A percentile compares a stretch with the other conserved stretches of the same genome.
Evolutionary conservation across 2,113 vertebrate species (phyloP).

Genomic region (Clarias gariepinus): DNA sequence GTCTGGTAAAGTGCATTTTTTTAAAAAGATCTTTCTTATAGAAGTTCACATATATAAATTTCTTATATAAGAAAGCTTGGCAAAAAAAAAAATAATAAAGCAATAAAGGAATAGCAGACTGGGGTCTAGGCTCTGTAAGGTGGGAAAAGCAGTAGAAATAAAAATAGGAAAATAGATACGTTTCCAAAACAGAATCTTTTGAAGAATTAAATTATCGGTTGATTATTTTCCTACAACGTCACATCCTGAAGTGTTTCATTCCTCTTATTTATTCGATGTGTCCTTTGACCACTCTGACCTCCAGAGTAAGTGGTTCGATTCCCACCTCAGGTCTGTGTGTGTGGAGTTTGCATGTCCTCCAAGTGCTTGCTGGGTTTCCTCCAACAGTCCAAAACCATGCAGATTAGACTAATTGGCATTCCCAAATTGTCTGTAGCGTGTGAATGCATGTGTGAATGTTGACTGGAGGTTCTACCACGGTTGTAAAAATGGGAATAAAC

Average conservation of each 20-base stretch:
- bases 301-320: too few relatives aligned
- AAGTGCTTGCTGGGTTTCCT: too few relatives aligned
- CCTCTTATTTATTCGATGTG: slow-evolving; percentile 41
- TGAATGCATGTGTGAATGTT: too few relatives aligned
- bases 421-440: too few relatives aligned
- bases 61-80: neutral
- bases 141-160: neutral
- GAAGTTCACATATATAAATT: neutral
- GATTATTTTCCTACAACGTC: neutral
- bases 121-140: neutral
- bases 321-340: too few relatives aligned
- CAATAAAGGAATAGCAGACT: neutral
- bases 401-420: too few relatives aligned
- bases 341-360: too few relatives aligned
- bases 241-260: slow-evolving; percentile 45
- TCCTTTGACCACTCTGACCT: too few relatives aligned
- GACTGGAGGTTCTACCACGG: too few relatives aligned
- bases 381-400: too few relatives aligned
- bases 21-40: neutral
- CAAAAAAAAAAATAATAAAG: neutral
- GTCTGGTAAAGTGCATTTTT: neutral
- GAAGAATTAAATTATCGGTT: neutral
- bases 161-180: neutral
- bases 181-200: neutral
- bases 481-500: too few relatives aligned